phyloP scores from a whole-genome alignment of 2,113 vertebrate species.

The Caracal caracal region DNA sequence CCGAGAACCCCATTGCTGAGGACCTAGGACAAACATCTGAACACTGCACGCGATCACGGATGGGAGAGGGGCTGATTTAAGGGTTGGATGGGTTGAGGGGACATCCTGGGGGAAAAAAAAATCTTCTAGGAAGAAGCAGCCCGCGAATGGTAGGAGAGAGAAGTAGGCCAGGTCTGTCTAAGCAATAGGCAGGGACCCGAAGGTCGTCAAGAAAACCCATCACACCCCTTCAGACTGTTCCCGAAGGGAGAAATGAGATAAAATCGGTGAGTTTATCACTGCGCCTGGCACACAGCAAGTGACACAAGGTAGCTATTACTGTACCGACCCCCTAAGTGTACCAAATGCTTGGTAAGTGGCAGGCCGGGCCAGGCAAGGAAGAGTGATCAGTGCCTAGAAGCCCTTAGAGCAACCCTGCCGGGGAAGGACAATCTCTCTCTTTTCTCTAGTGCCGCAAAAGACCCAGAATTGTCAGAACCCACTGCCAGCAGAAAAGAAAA shows the following conservation, averaged over 20 bases:
- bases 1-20: not conserved
- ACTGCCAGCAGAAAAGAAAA: not conserved
- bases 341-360: not conserved
- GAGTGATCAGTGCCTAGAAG: not conserved
- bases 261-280: not conserved
- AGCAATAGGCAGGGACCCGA: not conserved
- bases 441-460: not conserved
- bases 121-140: not conserved
- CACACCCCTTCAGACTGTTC: not conserved
- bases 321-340: not conserved
- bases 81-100: not conserved
- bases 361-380: not conserved
- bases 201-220: not conserved
- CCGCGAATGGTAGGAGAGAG: not conserved
- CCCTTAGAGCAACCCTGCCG: not conserved
- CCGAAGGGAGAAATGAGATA: not conserved
- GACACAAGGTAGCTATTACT: not conserved
- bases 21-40: not conserved
- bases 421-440: not conserved
- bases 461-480: slow-evolving; percentile 31
- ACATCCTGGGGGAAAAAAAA: not conserved
- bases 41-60: not conserved
- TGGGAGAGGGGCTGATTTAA: not conserved
- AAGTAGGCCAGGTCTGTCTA: not conserved
- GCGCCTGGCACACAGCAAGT: not conserved